These are phyloP conservation scores for Enteromius trimaculatus DNA, from an alignment of 2,797 vertebrate species.

Conservation along the genomic window DNA sequence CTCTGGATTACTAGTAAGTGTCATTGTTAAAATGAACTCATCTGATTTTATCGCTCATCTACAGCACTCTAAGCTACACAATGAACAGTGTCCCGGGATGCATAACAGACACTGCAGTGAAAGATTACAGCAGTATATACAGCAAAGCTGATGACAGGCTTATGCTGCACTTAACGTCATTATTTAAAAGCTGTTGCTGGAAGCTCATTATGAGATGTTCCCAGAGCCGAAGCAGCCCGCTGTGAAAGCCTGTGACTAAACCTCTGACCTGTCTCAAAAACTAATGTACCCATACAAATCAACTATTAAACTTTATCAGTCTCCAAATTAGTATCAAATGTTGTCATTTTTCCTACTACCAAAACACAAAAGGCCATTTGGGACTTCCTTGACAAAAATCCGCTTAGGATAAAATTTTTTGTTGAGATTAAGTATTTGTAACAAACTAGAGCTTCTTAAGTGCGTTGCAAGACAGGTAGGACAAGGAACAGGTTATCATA, in stretches of 20 bases:
- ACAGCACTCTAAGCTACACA: slow-evolving; percentile 1
- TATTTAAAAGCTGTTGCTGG: slow-evolving; percentile 38
- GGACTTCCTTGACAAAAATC: not conserved
- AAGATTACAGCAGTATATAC: slow-evolving; percentile 39
- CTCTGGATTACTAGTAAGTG: slow-evolving; percentile 5
- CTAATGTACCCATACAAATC: not conserved
- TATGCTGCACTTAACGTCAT: slow-evolving; percentile 32
- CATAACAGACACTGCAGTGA: slow-evolving; percentile 37
- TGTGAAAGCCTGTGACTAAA: not conserved
- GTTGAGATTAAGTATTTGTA: not conserved
- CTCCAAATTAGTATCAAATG: not conserved
- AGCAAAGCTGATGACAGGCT: slow-evolving; percentile 25
- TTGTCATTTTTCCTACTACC: not conserved
- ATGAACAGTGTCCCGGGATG: slow-evolving; percentile 26
- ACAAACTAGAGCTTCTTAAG: not conserved
- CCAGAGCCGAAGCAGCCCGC: slow-evolving; percentile 13
- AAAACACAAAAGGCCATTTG: not conserved
- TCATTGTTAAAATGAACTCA: slow-evolving; percentile 19
- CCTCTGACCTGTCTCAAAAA: not conserved
- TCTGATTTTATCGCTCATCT: not conserved
- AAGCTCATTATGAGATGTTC: slow-evolving; percentile 39
- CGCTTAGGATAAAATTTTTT: not conserved
- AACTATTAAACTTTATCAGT: not conserved
- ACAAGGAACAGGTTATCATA: not conserved
- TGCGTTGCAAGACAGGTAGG: not conserved